These are phyloP conservation scores for Drosophila pandora DNA, from an alignment of 1,140 invertebrate species.

Conservation along the genomic window DNA sequence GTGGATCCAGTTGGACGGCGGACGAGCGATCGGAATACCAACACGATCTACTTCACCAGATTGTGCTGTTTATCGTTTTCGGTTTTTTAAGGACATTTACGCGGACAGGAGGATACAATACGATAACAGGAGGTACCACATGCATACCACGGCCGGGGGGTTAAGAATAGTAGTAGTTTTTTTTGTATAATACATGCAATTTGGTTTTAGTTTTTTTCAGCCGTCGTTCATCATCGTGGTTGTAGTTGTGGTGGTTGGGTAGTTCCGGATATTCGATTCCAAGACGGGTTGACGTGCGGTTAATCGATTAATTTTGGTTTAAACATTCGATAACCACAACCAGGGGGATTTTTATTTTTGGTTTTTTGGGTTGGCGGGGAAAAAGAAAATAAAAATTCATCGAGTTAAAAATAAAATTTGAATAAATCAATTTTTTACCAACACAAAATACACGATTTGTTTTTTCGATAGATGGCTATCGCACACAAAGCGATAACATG, in stretches of 20 bases:
- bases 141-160: slow-evolving; percentile 46
- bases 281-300: slow-evolving; percentile 56
- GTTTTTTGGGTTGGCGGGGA: slow-evolving; percentile 4
- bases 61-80: slow-evolving; percentile 2
- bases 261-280: slow-evolving; percentile 9
- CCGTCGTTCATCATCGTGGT: slow-evolving; percentile 14
- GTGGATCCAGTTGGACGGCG: slow-evolving; percentile 24
- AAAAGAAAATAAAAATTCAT: slow-evolving; percentile 73
- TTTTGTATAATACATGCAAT: slow-evolving; percentile 55
- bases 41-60: slow-evolving; percentile 10
- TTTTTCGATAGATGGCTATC: slow-evolving; percentile 29
- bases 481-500: slow-evolving; percentile 8
- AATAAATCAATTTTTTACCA: slow-evolving; percentile 30
- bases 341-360: slow-evolving; percentile 32
- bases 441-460: slow-evolving; percentile 22
- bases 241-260: slow-evolving; percentile 27
- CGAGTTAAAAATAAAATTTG: slow-evolving; percentile 47
- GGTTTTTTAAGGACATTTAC: background rate
- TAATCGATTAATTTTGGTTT: slow-evolving; percentile 71
- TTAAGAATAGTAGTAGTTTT: slow-evolving; percentile 8
- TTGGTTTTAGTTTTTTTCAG: slow-evolving; percentile 24
- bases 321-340: slow-evolving; percentile 73
- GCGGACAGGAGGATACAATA: slow-evolving; percentile 5
- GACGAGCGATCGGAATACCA: slow-evolving; percentile 20
- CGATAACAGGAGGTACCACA: slow-evolving; percentile 30